Conservation (phyloP, 2,113 vertebrate genomes). For the Lagopus muta region DNA sequence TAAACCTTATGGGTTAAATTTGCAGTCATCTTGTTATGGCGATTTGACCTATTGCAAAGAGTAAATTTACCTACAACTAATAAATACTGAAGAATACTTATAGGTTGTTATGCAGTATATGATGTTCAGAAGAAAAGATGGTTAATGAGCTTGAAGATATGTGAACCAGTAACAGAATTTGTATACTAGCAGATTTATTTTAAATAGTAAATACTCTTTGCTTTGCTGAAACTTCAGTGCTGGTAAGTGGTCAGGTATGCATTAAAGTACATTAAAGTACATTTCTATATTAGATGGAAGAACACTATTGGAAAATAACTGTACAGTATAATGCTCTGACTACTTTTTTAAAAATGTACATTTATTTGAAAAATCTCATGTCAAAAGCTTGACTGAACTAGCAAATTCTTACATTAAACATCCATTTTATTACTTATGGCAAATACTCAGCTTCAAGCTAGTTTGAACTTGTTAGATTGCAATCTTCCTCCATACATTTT, state of each 20-base stretch:
- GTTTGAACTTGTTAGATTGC: neutral
- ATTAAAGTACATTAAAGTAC: neutral
- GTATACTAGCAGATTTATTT: neutral
- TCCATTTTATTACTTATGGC: neutral
- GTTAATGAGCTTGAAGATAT: neutral
- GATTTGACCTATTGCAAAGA: neutral
- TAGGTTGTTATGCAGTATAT: rapidly evolving
- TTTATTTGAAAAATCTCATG: neutral
- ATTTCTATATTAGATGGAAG: neutral
- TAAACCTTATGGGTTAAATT: conserved; percentile 8
- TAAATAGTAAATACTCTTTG: neutral
- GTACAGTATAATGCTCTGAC: neutral
- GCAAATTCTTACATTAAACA: neutral
- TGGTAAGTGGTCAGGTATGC: neutral
- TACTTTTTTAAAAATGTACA: neutral
- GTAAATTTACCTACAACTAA: neutral
- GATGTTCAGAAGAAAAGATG: neutral
- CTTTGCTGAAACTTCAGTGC: neutral
- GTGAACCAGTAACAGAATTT: neutral
- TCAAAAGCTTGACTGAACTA: neutral
- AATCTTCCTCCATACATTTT: neutral
- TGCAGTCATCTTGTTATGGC: neutral
- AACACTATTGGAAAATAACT: neutral
- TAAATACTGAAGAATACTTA: neutral
- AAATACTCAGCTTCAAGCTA: neutral